These are phyloP conservation scores for Hemicrepidius hirtus DNA, from an alignment of 2,888 invertebrate genomes.

Conservation along the genomic window DNA sequence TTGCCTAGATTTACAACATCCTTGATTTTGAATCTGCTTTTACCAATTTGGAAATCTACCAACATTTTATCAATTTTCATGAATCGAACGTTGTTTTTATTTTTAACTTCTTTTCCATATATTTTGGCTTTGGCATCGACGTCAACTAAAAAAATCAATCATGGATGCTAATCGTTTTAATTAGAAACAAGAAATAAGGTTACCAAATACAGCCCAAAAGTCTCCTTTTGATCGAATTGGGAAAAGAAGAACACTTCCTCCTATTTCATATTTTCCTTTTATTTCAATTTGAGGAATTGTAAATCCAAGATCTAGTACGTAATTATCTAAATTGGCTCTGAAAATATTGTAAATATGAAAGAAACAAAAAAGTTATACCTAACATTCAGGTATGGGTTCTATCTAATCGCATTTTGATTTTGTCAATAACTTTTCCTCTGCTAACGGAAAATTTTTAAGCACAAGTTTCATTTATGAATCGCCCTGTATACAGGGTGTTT, in stretches of 20 bases:
- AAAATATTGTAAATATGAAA: too few species aligned
- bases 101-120: slow-evolving; percentile 79
- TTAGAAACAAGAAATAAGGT: slow-evolving; percentile 66
- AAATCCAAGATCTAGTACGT: slow-evolving; percentile 78
- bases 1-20: slow-evolving; percentile 85
- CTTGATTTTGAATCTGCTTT: slow-evolving; percentile 81
- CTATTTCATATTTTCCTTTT: slow-evolving; percentile 84
- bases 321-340: slow-evolving; percentile 77
- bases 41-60: slow-evolving; percentile 82
- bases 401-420: too few species aligned
- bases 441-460: too few species aligned
- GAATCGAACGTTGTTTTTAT: slow-evolving; percentile 77
- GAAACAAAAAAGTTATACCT: too few species aligned
- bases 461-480: too few species aligned
- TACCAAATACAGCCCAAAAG: slow-evolving; percentile 88
- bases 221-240: slow-evolving; percentile 87
- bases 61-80: slow-evolving; percentile 81
- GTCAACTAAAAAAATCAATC: slow-evolving; percentile 75
- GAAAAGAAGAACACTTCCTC: slow-evolving; percentile 85
- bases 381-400: too few species aligned
- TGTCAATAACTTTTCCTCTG: too few species aligned
- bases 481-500: too few species aligned
- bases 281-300: slow-evolving; percentile 82
- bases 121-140: slow-evolving; percentile 82
- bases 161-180: background rate